Evolutionary conservation across 2,888 invertebrate species (phyloP), one percentile per base, ranked within the genome.

Genomic region (Cordilura impudica): DNA sequence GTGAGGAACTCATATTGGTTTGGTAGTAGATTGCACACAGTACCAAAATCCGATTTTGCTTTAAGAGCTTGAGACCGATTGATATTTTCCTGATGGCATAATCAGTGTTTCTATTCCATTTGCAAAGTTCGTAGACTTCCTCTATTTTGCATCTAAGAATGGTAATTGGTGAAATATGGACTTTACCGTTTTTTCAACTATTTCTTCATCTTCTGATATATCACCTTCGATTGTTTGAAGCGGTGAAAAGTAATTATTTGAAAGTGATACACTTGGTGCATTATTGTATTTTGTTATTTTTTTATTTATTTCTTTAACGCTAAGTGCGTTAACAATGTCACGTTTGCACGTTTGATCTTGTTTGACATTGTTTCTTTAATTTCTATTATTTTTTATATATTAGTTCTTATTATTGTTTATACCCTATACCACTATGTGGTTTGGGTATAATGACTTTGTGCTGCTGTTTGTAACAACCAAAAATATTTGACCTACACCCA

Each of bases 41-140:
- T 61, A 12, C 45, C 45, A 45, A 45, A 61, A 54, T 54, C 54
- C 23, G 1, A 10, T 26, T 45, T 18, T n/a, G 2, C 3, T 16
- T 43, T 43, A 53, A 53, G 6, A 53, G 6, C 29, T 53, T 53
- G 2, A 53, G 26, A 1, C 53, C 53, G 3, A 26, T 23, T 26
- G 26, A 53, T 16, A 53, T 26, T 23, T 53, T 53, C 8, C 26
- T 53, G 14, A 53, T 53, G 14, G 53, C 21, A 26, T 53, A 53
- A 53, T 53, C 7, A 26, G n/a, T 19, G 4, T 35, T n/a, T 56
- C n/a, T 56, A 21, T 56, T 35, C n/a, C 35, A 2, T 35, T 35
- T 56, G 18, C 56, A 56, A 18, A 56, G 31, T 56, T 56, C 56
- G 21, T 56, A 35, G n/a, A 56, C 8, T 35, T 56, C 35, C 21